These are phyloP conservation scores for Cydia strobilella DNA, from an alignment of 1,140 invertebrate species.

Conservation along the genomic window DNA sequence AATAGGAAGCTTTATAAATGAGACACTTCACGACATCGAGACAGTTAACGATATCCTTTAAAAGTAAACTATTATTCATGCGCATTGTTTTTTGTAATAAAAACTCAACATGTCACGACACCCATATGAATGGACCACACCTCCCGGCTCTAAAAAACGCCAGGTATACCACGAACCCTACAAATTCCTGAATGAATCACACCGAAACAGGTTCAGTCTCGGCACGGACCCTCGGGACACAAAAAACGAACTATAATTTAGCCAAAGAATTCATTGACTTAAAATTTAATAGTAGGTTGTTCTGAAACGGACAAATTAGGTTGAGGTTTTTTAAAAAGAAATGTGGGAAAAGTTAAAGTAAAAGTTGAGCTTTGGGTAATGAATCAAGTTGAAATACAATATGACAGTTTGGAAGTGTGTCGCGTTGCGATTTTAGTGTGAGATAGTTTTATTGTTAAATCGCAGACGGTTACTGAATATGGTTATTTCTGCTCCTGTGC, in stretches of 20 bases:
- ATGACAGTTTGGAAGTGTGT: constrained; percentile 21
- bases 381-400: constrained; percentile 29
- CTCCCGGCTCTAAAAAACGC: not conserved
- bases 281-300: constrained; percentile 14
- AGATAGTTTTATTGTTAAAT: constrained; percentile 7
- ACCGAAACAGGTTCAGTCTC: constrained; percentile 2
- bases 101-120: constrained; percentile 15
- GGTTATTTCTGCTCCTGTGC: no score
- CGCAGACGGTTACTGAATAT: not conserved
- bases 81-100: not conserved
- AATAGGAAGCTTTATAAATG: not conserved
- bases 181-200: constrained; percentile 29
- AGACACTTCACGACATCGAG: not conserved
- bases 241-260: constrained; percentile 27
- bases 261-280: constrained; percentile 16
- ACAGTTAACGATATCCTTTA: not conserved
- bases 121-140: constrained; percentile 23
- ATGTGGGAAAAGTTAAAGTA: constrained; percentile 25
- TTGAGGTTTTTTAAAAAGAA: constrained; percentile 18
- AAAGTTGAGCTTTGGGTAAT: constrained; percentile 19
- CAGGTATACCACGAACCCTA: constrained; percentile 19
- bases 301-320: constrained; percentile 10
- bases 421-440: constrained; percentile 21
- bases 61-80: not conserved
- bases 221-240: not conserved